These are phyloP conservation scores for Rhinopomastus cyanomelas DNA, from an alignment of 2,113 vertebrate species.

Conservation along the genomic window DNA sequence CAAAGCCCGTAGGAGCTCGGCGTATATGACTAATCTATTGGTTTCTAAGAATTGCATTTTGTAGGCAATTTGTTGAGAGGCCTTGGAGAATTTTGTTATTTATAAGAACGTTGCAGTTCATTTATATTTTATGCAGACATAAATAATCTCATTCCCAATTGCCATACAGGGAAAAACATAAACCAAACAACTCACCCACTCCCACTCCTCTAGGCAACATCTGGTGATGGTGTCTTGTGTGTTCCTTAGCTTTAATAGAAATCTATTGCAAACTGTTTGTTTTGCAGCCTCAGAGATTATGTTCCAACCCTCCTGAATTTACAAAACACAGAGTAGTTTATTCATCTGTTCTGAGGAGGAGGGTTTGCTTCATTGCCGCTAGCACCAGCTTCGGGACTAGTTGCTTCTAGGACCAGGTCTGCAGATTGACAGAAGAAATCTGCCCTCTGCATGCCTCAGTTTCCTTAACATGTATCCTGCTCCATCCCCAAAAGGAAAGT, in stretches of 20 bases:
- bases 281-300: background rate
- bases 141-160: slow-evolving; percentile 40
- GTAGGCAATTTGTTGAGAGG: slow-evolving; percentile 61
- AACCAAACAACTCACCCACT: background rate
- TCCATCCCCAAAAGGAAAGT: background rate
- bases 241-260: slow-evolving; percentile 20
- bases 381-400: background rate
- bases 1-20: slow-evolving; percentile 3
- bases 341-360: background rate
- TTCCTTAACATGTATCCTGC: background rate
- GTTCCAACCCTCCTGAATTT: background rate
- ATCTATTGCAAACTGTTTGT: background rate
- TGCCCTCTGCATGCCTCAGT: background rate
- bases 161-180: background rate
- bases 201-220: background rate
- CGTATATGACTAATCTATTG: slow-evolving; percentile 48
- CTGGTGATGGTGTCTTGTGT: background rate
- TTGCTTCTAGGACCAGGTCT: background rate
- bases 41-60: slow-evolving; percentile 43
- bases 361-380: background rate
- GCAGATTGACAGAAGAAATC: background rate
- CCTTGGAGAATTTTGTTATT: slow-evolving; percentile 62
- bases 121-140: slow-evolving; percentile 64
- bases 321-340: background rate
- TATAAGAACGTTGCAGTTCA: slow-evolving; percentile 47